Evolutionary conservation across 2,888 invertebrate species (phyloP).

Genomic region (Gandaritis pyraliata): DNA sequence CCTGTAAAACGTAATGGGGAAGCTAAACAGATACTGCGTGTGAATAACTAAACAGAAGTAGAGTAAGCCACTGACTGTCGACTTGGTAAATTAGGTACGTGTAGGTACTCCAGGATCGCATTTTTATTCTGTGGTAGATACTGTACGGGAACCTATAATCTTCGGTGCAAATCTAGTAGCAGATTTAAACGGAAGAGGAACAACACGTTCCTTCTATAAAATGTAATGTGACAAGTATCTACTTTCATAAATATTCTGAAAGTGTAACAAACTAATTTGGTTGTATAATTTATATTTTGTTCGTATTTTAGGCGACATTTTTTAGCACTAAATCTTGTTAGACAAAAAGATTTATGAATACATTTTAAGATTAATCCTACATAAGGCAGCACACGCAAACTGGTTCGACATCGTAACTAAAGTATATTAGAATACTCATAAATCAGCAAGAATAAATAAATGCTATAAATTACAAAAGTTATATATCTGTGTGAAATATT

Average conservation of each 20-base stretch:
- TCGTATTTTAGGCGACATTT: constrained; percentile 34
- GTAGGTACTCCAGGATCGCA: background rate
- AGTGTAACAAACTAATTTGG: constrained; percentile 19
- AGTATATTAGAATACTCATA: constrained; percentile 38
- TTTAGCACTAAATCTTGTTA: constrained; percentile 33
- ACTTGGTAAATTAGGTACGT: constrained; percentile 1
- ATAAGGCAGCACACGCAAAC: constrained; percentile 31
- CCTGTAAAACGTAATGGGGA: constrained; percentile 21
- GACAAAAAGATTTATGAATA: constrained; percentile 41
- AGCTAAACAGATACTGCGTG: constrained; percentile 23
- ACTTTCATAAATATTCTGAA: constrained; percentile 11
- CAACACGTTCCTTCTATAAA: background rate
- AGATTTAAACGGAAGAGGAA: too few relatives aligned
- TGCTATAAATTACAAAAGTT: constrained; percentile 40
- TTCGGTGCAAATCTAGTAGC: too few relatives aligned
- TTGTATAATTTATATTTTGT: constrained; percentile 24
- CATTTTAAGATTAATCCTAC: constrained; percentile 33
- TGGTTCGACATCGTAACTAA: constrained; percentile 38
- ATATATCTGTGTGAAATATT: constrained; percentile 38
- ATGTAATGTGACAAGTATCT: background rate
- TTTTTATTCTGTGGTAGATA: too few relatives aligned
- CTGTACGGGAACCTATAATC: too few relatives aligned
- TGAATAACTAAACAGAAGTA: constrained; percentile 6
- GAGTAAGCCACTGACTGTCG: background rate
- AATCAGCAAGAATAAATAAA: constrained; percentile 41